These are phyloP conservation scores for Dromiciops gliroides DNA, from an alignment of 2,113 vertebrate species.

Conservation along the genomic window DNA sequence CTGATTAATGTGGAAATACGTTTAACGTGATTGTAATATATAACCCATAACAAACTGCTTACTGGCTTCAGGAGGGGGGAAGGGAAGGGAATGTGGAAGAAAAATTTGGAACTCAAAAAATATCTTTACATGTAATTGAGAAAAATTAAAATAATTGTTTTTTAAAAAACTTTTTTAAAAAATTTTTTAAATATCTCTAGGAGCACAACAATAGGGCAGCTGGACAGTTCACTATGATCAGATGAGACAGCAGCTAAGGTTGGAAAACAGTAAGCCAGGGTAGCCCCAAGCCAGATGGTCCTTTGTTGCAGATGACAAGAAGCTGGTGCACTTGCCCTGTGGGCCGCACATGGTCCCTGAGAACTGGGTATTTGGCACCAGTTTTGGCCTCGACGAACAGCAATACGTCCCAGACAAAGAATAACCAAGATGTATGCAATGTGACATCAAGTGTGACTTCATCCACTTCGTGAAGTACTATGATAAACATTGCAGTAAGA, in stretches of 20 bases:
- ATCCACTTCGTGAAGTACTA: conserved; percentile 79
- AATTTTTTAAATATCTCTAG: too few species aligned
- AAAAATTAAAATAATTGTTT: too few species aligned
- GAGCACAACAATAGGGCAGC: accelerated
- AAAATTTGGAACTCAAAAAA: too few species aligned
- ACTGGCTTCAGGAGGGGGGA: too few species aligned
- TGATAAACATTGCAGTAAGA: conserved; percentile 96
- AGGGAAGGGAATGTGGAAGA: too few species aligned
- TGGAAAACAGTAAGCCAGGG: conserved; percentile 7
- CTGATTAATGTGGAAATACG: too few species aligned
- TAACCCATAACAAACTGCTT: too few species aligned
- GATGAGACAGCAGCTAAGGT: not conserved
- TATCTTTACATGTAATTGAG: too few species aligned
- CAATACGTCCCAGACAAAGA: conserved; percentile 98
- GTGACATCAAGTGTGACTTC: not conserved
- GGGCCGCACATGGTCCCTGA: conserved; percentile 96
- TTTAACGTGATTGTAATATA: too few species aligned
- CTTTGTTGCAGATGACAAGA: conserved; percentile 90
- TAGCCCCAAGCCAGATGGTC: conserved; percentile 17
- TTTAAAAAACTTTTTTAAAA: too few species aligned
- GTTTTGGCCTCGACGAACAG: conserved; percentile 94
- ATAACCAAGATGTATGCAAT: conserved; percentile 47
- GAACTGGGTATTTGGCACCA: conserved; percentile 91
- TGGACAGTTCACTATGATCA: not conserved
- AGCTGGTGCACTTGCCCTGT: conserved; percentile 94